Percentiles rank a stretch among this genome's conserved stretches.
phyloP scores from a whole-genome alignment of 2,888 invertebrate species.

The Meta bourneti region DNA sequence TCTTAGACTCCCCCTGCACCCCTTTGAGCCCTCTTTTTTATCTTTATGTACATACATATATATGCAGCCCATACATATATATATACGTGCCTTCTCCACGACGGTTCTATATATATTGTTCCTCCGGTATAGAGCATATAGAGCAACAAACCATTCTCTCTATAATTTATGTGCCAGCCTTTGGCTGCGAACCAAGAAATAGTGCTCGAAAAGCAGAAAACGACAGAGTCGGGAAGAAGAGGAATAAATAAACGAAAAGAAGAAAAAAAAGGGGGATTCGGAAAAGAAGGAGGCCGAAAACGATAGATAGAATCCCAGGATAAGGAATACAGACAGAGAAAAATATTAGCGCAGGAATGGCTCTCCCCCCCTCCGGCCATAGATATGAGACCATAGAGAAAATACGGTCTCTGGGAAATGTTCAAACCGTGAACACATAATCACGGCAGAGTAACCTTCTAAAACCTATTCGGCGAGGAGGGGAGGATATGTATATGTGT shows the following conservation, averaged over 20 bases:
- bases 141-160: constrained; percentile 71
- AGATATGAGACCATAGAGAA: constrained; percentile 65
- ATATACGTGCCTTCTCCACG: too few relatives aligned
- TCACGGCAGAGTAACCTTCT: constrained; percentile 75
- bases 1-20: constrained; percentile 44
- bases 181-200: constrained; percentile 74
- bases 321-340: constrained; percentile 75
- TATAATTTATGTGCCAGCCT: constrained; percentile 74
- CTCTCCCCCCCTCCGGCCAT: constrained; percentile 34
- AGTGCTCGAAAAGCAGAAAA: constrained; percentile 54
- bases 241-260: constrained; percentile 42
- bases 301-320: constrained; percentile 73
- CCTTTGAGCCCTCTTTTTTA: constrained; percentile 30
- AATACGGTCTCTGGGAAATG: constrained; percentile 64
- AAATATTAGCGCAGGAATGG: constrained; percentile 73
- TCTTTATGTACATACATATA: background rate
- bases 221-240: constrained; percentile 47
- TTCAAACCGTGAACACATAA: constrained; percentile 75
- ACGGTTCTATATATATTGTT: too few relatives aligned
- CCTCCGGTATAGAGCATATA: background rate
- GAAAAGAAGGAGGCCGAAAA: constrained; percentile 37
- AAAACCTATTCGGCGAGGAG: constrained; percentile 72
- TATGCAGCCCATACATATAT: background rate
- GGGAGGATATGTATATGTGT: constrained; percentile 67
- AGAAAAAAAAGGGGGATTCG: constrained; percentile 2